These are phyloP conservation scores for Lasioglossum figueresi DNA, from an alignment of 2,888 invertebrate species.

Conservation along the genomic window DNA sequence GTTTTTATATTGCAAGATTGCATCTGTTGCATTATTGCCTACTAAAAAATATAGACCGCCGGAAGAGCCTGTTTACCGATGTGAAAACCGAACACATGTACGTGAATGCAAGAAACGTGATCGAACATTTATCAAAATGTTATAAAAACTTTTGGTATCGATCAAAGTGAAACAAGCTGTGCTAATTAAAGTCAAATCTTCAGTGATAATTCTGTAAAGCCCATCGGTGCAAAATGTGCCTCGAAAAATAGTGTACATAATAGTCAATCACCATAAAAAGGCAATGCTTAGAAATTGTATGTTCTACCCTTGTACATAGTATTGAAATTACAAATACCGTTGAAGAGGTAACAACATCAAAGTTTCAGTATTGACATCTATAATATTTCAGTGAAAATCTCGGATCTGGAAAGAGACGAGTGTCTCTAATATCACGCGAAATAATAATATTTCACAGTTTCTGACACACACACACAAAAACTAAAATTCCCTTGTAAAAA, in stretches of 20 bases:
- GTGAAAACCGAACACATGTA: slow-evolving; percentile 56
- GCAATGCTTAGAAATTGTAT: slow-evolving; percentile 60
- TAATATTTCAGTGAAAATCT: slow-evolving; percentile 48
- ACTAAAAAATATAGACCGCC: slow-evolving; percentile 54
- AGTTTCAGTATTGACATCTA: slow-evolving; percentile 65
- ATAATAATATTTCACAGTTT: slow-evolving; percentile 18
- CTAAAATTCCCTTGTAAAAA: slow-evolving; percentile 60
- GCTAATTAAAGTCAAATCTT: slow-evolving; percentile 54
- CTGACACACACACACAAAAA: slow-evolving; percentile 29
- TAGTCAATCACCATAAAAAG: slow-evolving; percentile 64
- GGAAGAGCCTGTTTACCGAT: slow-evolving; percentile 55
- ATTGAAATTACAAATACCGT: slow-evolving; percentile 64
- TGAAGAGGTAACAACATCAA: slow-evolving; percentile 59
- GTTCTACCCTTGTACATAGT: slow-evolving; percentile 59
- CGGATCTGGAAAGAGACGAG: slow-evolving; percentile 7
- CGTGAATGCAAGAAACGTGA: slow-evolving; percentile 44
- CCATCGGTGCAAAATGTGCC: slow-evolving; percentile 71
- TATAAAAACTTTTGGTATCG: slow-evolving; percentile 28
- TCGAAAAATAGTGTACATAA: slow-evolving; percentile 74
- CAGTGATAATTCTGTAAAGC: slow-evolving; percentile 61
- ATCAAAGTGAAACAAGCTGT: slow-evolving; percentile 43
- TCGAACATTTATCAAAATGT: slow-evolving; percentile 52
- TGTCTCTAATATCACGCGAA: slow-evolving; percentile 24
- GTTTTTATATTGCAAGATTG: slow-evolving; percentile 66
- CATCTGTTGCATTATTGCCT: slow-evolving; percentile 56